Evolutionary conservation across 2,888 invertebrate species (phyloP), one percentile per base, ranked within the genome.

Genomic region (Nomada ferruginata): DNA sequence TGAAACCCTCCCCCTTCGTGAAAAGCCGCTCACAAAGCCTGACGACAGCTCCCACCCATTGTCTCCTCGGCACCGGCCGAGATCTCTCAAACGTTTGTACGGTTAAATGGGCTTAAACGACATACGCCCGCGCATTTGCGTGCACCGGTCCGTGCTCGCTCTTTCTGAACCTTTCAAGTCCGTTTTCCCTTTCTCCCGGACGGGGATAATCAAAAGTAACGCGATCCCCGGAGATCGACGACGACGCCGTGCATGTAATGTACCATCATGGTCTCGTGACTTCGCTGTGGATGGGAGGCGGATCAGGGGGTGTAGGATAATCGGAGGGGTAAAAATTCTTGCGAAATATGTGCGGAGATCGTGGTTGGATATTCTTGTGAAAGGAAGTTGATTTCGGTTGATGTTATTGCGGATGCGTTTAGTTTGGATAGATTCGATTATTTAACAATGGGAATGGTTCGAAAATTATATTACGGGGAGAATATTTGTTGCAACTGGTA

Each of bases 11-110:
- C 63, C 68, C 29, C 18, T 7, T 76, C 84, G 81, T 84, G 85
- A 85, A 87, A 89, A 89, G 85, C 88, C 89, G 89, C 89, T 85
- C 85, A 90, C 87, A 89, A 89, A 89, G 87, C 87, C 79, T 79
- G 90, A 90, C 91, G 91, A 91, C 91, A 92, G 91, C 89, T 89
- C 87, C 89, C 88, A 88, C 89, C 90, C 89, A 91, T 91, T 92
- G 91, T 91, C 89, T 84, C 81, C 81, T 76, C 79, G 71, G 80
- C 77, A 78, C 82, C 78, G 85, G 79, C 73, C 79, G 80, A 82
- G 83, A 85, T 80, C 84, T 84, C 75, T 78, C 81, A 76, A 83
- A 79, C 84, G 85, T 79, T 83, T 79, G 79, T 80, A 85, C 86
- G 87, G 85, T 89, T 89, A 89, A 88, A 88, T 86, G 85, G 86